Conservation (phyloP, 2,888 invertebrate species). For the Protophormia terraenovae region DNA sequence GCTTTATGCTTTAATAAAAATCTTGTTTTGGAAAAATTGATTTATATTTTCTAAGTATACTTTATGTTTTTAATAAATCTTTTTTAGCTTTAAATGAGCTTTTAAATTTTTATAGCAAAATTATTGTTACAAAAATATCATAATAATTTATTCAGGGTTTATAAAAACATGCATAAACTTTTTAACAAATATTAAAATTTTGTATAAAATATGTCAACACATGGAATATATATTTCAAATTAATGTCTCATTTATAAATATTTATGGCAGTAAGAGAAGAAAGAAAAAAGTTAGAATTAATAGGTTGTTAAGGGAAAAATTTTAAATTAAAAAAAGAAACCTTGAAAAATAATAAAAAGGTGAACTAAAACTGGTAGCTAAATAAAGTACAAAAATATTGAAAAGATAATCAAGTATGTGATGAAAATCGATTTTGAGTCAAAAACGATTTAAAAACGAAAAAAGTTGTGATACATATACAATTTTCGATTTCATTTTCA, state of each 20-base stretch:
- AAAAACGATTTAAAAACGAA: too few species aligned
- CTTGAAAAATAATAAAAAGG: too few species aligned
- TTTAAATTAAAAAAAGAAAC: too few species aligned
- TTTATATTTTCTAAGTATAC: not conserved
- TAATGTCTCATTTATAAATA: not conserved
- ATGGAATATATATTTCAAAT: not conserved
- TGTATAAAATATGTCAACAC: constrained; percentile 24
- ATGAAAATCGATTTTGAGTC: too few species aligned
- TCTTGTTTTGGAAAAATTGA: not conserved
- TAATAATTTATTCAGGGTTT: not conserved
- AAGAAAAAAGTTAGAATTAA: too few species aligned
- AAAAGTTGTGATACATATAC: too few species aligned
- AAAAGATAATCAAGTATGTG: too few species aligned
- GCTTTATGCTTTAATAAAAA: not conserved
- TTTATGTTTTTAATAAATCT: not conserved
- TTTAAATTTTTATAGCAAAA: not conserved
- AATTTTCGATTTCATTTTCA: too few species aligned
- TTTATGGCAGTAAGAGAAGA: not conserved
- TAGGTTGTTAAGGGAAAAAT: not conserved
- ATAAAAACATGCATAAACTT: not conserved
- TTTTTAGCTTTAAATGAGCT: not conserved
- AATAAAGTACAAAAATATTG: too few species aligned
- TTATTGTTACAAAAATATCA: not conserved
- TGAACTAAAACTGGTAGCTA: too few species aligned
- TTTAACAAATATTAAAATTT: not conserved